These are phyloP conservation scores for Jaculus jaculus DNA, from an alignment of 2,113 vertebrate genomes.

Conservation along the genomic window DNA sequence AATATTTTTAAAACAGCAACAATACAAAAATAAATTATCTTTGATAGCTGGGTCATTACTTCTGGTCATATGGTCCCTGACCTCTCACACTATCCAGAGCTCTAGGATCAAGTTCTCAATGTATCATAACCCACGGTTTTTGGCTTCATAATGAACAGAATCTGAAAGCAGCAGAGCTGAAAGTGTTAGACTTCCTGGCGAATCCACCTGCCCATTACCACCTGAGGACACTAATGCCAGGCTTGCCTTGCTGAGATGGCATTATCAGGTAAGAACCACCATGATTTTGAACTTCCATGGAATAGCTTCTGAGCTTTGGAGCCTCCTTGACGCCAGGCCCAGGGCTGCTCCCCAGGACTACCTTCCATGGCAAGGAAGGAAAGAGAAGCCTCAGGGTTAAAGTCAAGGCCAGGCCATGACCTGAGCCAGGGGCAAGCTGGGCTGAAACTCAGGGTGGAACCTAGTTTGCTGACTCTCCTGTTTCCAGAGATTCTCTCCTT, in stretches of 20 bases:
- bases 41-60: neutral
- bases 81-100: neutral
- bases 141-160: neutral
- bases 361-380: neutral
- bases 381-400: neutral
- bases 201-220: neutral
- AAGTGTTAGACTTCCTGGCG: neutral
- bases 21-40: neutral
- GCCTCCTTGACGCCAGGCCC: neutral
- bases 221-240: neutral
- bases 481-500: neutral
- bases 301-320: neutral
- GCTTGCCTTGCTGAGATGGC: neutral
- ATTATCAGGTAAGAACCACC: rapidly evolving
- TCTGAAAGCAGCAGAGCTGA: neutral
- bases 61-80: neutral
- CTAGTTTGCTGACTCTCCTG: neutral
- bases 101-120: neutral
- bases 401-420: neutral
- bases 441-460: too few relatives aligned
- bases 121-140: neutral
- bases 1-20: neutral
- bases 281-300: neutral
- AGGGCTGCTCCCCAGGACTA: neutral
- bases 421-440: too few relatives aligned